A percentile compares a stretch with the other conserved stretches of the same genome.
Conservation (phyloP, 2,888 invertebrate species). For the Lasioglossum malachurum region DNA sequence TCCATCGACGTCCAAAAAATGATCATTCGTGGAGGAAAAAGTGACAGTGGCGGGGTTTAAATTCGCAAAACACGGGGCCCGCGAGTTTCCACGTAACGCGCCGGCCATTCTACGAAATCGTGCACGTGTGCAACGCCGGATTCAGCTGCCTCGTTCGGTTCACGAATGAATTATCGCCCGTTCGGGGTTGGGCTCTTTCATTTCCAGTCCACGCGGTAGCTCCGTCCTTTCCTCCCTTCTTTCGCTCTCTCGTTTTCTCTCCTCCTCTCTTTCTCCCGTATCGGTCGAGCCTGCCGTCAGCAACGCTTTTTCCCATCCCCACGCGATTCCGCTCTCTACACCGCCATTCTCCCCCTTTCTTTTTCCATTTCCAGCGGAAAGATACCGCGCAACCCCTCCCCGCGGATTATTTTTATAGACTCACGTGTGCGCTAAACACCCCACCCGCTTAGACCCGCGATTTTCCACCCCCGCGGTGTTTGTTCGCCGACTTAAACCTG, state of each 20-base stretch:
- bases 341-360: conserved; percentile 63
- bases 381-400: conserved; percentile 59
- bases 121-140: conserved; percentile 82
- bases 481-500: background rate
- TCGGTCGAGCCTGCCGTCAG: conserved; percentile 78
- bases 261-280: conserved; percentile 62
- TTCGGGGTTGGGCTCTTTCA: conserved; percentile 84
- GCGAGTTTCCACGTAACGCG: conserved; percentile 71
- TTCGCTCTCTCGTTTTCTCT: conserved; percentile 65
- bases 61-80: conserved; percentile 58
- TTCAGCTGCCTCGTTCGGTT: conserved; percentile 84
- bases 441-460: conserved; percentile 4
- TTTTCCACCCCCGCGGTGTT: background rate
- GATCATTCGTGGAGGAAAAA: background rate
- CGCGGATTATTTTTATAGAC: conserved; percentile 49
- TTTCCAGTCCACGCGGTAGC: conserved; percentile 83
- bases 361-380: conserved; percentile 70
- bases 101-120: conserved; percentile 77
- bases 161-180: conserved; percentile 85
- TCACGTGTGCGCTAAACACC: conserved; percentile 40
- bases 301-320: conserved; percentile 76
- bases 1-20: background rate
- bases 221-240: conserved; percentile 76
- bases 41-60: conserved; percentile 25
- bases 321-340: conserved; percentile 61